Conservation (phyloP, 2,888 invertebrate genomes). For the Bombylius major region DNA sequence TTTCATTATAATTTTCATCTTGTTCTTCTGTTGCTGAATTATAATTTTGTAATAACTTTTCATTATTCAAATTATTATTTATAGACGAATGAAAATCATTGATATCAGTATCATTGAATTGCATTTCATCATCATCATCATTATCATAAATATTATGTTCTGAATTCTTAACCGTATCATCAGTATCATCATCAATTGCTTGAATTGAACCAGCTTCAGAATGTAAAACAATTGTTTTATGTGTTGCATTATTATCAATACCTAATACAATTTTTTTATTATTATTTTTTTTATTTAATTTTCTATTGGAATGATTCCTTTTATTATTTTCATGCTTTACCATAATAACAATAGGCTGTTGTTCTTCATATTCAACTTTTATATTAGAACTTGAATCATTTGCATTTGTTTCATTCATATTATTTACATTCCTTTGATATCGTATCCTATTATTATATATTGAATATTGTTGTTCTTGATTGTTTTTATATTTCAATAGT, state of each 20-base stretch:
- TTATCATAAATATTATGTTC: background rate
- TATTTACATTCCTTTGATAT: background rate
- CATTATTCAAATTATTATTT: too few species aligned
- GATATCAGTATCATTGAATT: too few species aligned
- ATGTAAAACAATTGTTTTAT: background rate
- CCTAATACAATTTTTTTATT: too few species aligned
- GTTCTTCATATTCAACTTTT: background rate
- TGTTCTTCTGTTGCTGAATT: too few species aligned
- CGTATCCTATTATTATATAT: too few species aligned
- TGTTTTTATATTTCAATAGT: too few species aligned
- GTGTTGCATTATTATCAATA: too few species aligned
- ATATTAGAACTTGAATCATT: background rate
- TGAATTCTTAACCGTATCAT: background rate
- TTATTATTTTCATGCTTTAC: background rate
- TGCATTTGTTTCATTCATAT: background rate
- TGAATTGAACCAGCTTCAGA: slow-evolving; percentile 4
- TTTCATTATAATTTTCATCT: too few species aligned
- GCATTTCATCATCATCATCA: background rate
- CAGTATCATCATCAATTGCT: background rate
- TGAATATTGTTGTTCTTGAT: too few species aligned
- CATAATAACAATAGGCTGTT: background rate
- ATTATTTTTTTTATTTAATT: background rate
- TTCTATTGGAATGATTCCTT: too few species aligned
- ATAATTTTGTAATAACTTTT: too few species aligned
- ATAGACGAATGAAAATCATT: too few species aligned